phyloP scores from a whole-genome alignment of 37 sponge, comb jelly and placozoan genomes.

The Agelas oroides region DNA sequence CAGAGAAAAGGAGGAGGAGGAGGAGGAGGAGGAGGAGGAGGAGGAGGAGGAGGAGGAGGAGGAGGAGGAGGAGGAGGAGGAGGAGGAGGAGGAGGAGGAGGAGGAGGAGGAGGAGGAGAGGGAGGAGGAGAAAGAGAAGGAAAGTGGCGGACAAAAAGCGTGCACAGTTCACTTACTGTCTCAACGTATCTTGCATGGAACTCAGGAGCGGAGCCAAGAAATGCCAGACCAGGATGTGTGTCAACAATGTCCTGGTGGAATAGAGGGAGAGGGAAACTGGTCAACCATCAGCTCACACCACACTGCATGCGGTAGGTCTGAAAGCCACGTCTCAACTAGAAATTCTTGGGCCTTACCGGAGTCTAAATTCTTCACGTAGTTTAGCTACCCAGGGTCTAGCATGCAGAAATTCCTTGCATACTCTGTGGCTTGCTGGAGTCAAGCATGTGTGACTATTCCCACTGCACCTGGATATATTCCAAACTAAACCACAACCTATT shows the following conservation, averaged over 20 bases:
- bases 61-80: neutral
- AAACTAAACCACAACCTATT: too few species aligned
- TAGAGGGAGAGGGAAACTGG: neutral
- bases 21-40: neutral
- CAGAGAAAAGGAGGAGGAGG: neutral
- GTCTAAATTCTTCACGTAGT: too few species aligned
- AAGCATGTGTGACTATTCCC: too few species aligned
- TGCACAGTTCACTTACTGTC: conserved; percentile 74
- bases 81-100: neutral
- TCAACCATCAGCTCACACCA: neutral
- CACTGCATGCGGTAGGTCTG: neutral
- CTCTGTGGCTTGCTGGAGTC: too few species aligned
- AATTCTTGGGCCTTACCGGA: neutral
- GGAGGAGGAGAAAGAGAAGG: neutral
- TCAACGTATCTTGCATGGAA: conserved; percentile 97
- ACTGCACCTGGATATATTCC: too few species aligned
- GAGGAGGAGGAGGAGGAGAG: too few species aligned
- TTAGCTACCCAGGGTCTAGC: too few species aligned
- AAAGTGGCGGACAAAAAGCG: too few species aligned
- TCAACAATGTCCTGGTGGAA: conserved; percentile 91
- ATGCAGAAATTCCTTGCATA: too few species aligned
- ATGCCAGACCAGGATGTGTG: conserved; percentile 95
- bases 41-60: too few species aligned
- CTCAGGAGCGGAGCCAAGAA: conserved; percentile 89
- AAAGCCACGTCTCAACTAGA: neutral